Evolutionary conservation across 2,113 vertebrate species (phyloP).

Genomic region (Gorsachius goisagi): DNA sequence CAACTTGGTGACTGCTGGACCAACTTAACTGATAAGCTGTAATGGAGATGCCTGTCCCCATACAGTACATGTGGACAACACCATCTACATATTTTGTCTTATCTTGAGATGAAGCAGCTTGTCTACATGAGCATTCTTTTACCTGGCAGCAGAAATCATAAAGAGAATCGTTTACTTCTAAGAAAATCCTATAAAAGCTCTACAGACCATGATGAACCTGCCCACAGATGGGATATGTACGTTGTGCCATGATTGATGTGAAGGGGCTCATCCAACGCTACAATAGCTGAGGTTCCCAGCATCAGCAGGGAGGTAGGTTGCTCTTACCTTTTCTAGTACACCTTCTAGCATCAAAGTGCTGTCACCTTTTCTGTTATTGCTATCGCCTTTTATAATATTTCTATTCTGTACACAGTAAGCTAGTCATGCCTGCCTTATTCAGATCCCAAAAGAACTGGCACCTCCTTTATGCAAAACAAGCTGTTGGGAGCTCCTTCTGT

Average conservation of each 20-base stretch:
- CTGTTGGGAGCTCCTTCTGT: background rate
- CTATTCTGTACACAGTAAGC: background rate
- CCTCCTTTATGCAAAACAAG: background rate
- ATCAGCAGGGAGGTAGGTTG: background rate
- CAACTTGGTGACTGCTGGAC: background rate
- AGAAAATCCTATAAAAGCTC: background rate
- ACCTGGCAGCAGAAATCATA: background rate
- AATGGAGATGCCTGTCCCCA: background rate
- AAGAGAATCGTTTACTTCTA: background rate
- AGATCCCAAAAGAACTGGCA: background rate
- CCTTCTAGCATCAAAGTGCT: background rate
- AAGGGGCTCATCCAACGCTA: background rate
- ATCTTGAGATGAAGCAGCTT: background rate
- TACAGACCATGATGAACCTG: background rate
- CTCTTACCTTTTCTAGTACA: background rate
- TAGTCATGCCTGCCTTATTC: background rate
- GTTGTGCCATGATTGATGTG: background rate
- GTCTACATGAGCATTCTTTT: background rate
- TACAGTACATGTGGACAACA: background rate
- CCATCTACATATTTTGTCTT: background rate
- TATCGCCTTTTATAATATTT: background rate
- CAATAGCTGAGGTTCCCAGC: background rate
- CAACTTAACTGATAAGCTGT: background rate
- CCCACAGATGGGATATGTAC: accelerated
- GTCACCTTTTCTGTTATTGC: background rate